Evolutionary conservation across 2,888 invertebrate genomes (phyloP), one percentile per base, ranked within the genome.

Genomic region (Mythimna impura): DNA sequence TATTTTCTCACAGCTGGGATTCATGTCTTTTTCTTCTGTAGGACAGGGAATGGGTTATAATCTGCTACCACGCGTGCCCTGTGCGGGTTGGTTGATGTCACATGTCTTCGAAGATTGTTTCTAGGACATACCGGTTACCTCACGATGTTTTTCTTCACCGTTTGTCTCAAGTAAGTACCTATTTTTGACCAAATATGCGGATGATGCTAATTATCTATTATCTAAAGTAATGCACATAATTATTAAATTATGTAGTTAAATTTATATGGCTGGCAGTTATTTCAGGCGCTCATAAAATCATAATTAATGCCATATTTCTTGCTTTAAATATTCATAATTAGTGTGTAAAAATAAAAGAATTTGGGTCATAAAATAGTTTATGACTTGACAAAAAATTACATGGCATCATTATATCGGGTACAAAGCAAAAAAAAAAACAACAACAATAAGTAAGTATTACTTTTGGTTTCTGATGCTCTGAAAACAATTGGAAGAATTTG

Each of bases 251-350:
- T 62, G 54, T 64, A 58, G 62, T 68, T 55, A 68, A 66, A 66
- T 54, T 65, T 50, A 61, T 69, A 62, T 36, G 22, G 47, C 54
- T 20, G 10, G 8, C 43, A 65, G 64, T 67, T 78, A 78, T 78
- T 83, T 83, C 17, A 83, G 22, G 70, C 54, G 57, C 68, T 79
- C 68, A 50, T 79, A 65, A 67, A 83, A 65, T 50, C 22, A 8
- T 60, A 52, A 80, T 67, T n/a, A 70, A 62, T 66, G 54, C 25
- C 57, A 62, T n/a, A 64, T 61, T 58, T 67, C 55, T 61, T 54
- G 20, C 10, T 1, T 57, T 30, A 12, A 66, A 54, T 62, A 65
- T 68, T 71, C 22, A 5, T 71, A 66, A 82, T 82, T 77, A 71
- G 58, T 54, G 54, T 52, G 50, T 71, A 71, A 63, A 65, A 77